A percentile compares a stretch with the other conserved stretches of the same genome.
Conservation (phyloP, 2,113 vertebrate genomes). For the Philantomba maxwellii region DNA sequence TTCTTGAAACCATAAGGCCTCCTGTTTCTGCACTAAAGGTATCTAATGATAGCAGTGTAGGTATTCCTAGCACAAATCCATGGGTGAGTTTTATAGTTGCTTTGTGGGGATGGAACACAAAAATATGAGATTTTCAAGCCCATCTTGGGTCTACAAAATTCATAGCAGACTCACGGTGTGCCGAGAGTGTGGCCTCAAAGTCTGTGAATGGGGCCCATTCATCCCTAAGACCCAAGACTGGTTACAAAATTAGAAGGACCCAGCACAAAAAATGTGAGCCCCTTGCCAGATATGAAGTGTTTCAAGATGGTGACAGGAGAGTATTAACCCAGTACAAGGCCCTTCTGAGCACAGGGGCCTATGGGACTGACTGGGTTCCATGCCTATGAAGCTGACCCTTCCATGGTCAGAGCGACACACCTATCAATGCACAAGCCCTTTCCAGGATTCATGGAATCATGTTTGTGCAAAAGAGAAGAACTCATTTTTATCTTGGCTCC, state of each 20-base stretch:
- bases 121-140: background rate
- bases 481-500: background rate
- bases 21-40: background rate
- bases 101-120: background rate
- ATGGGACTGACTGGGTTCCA: accelerated
- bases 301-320: background rate
- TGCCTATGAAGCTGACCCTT: accelerated
- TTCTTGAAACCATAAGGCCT: background rate
- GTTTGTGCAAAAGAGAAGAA: background rate
- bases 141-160: background rate
- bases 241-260: too few relatives aligned
- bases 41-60: accelerated
- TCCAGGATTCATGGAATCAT: accelerated
- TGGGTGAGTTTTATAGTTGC: accelerated
- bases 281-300: background rate
- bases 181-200: background rate
- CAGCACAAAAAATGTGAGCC: background rate
- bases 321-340: background rate
- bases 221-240: background rate
- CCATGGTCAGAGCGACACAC: accelerated
- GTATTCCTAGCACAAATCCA: background rate
- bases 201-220: too few relatives aligned
- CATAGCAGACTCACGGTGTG: background rate
- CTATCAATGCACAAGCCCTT: background rate
- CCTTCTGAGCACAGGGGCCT: background rate